Evolutionary conservation across 2,113 vertebrate species (phyloP), one percentile per base, ranked within the genome.

Genomic region (Pantherophis guttatus): DNA sequence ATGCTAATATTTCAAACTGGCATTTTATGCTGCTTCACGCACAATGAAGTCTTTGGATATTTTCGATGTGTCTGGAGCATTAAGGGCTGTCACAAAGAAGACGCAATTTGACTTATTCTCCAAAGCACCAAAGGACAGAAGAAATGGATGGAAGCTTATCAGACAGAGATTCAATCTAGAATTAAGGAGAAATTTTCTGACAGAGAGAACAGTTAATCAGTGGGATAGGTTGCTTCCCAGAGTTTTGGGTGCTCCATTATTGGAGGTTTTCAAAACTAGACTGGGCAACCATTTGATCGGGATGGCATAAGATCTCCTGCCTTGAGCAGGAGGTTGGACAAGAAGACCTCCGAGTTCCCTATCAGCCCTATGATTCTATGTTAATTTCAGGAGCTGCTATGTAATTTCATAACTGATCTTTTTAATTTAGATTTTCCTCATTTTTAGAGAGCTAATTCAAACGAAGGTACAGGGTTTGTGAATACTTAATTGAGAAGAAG

Each of bases 1-100:
- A 19, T 13, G 3, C 33, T 0, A 21, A 6, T 59, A 26, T 59
- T 0, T 8, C 9, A 39, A n/a, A 7, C 0, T 0, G 0, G 0
- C 21, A 0, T 53, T 58, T 91, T 92, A 4, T 81, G 2, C 8
- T 58, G 23, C 87, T 87, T 75, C 2, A 39, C 33, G 48, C 6
- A 62, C 89, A 17, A 10, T 10, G 65, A 1, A 15, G 87, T 86
- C 0, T 5, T 0, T 0, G 33, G 75, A 21, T 39, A 81, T 9
- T 39, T 75, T 81, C 0, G 5, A 75, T 44, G 85, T 58, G 54
- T 91, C 81, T 86, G 58, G 24, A 55, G 23, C 39, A 55, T 70
- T 70, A n/a, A 62, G 24, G 9, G 24, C 8, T 70, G 29, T 70
- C 29, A 15, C 29, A 70, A n/a, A 70, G 29, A 70, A 70, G 65